Percentiles rank a stretch among this genome's conserved stretches.
These are phyloP conservation scores for Hecatera dysodea DNA, from an alignment of 2,888 invertebrate genomes.

Conservation along the genomic window DNA sequence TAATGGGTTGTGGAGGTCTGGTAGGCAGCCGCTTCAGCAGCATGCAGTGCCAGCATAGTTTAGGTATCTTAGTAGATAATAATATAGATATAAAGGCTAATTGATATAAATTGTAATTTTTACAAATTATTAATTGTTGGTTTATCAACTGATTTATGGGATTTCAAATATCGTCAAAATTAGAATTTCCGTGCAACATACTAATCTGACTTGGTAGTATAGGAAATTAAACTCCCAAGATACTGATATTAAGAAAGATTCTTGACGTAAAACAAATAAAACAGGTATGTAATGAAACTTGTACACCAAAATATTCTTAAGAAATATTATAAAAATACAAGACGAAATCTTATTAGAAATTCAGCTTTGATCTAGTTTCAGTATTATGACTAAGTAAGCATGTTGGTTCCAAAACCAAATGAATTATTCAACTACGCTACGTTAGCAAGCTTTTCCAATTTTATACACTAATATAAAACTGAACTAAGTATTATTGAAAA, in stretches of 20 bases:
- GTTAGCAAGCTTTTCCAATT: too few relatives aligned
- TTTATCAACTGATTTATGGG: neutral
- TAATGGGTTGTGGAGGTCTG: too few relatives aligned
- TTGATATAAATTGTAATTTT: too few relatives aligned
- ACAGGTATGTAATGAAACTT: conserved; percentile 2
- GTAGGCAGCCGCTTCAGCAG: too few relatives aligned
- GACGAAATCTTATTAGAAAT: conserved; percentile 25
- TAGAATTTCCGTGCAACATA: neutral
- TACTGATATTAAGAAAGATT: conserved; percentile 6
- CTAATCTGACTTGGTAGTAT: neutral
- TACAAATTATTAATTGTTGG: too few relatives aligned
- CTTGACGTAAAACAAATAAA: conserved; percentile 19
- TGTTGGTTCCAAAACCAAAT: conserved; percentile 10
- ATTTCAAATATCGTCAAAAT: neutral
- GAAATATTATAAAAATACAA: conserved; percentile 16
- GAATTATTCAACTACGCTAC: neutral
- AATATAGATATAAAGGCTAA: too few relatives aligned
- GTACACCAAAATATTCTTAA: neutral
- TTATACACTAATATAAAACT: too few relatives aligned
- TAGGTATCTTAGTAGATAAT: too few relatives aligned
- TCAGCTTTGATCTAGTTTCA: conserved; percentile 37
- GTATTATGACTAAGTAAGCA: conserved; percentile 10
- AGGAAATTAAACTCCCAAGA: conserved; percentile 23
- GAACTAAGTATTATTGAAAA: too few relatives aligned
- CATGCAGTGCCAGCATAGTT: too few relatives aligned